Percentiles rank a stretch among this genome's conserved stretches.
phyloP scores from a whole-genome alignment of 2,888 invertebrate genomes.

The Sthenelais limicola region DNA sequence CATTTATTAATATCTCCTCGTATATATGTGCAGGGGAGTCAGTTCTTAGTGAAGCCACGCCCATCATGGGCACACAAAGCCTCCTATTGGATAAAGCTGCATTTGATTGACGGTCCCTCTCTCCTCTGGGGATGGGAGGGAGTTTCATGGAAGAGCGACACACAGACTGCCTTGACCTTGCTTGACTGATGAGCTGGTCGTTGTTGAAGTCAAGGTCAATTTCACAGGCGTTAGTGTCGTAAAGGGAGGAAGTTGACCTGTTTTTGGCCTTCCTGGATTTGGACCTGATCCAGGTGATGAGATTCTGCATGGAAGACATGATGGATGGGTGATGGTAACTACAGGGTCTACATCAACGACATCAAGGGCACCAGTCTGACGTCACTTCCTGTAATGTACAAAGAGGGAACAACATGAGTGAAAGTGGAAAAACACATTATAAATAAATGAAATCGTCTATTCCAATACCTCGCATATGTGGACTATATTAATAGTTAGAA shows the following conservation, averaged over 20 bases:
- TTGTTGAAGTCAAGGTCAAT: neutral
- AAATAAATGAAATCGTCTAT: too few relatives aligned
- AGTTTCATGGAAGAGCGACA: slow-evolving; percentile 39
- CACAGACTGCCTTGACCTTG: neutral
- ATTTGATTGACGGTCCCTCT: neutral
- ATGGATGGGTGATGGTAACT: too few relatives aligned
- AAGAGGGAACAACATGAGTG: too few relatives aligned
- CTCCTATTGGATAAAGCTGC: neutral
- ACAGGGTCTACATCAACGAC: too few relatives aligned
- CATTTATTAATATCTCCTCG: slow-evolving; percentile 22
- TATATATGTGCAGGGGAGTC: slow-evolving; percentile 37
- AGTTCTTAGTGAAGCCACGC: neutral
- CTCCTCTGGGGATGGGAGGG: slow-evolving; percentile 23
- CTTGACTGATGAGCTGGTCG: neutral
- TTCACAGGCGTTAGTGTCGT: neutral
- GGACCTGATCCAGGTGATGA: slow-evolving; percentile 34
- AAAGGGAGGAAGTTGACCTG: neutral
- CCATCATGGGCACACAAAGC: slow-evolving; percentile 5
- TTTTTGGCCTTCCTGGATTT: slow-evolving; percentile 14
- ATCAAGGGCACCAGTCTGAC: too few relatives aligned
- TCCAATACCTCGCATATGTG: too few relatives aligned
- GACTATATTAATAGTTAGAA: too few relatives aligned
- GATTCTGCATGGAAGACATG: slow-evolving; percentile 35
- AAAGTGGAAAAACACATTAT: too few relatives aligned
- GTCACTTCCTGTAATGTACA: too few relatives aligned